Base-by-base conservation (phyloP, 2,888 invertebrate genomes). In the Subacronicta megacephala region DNA sequence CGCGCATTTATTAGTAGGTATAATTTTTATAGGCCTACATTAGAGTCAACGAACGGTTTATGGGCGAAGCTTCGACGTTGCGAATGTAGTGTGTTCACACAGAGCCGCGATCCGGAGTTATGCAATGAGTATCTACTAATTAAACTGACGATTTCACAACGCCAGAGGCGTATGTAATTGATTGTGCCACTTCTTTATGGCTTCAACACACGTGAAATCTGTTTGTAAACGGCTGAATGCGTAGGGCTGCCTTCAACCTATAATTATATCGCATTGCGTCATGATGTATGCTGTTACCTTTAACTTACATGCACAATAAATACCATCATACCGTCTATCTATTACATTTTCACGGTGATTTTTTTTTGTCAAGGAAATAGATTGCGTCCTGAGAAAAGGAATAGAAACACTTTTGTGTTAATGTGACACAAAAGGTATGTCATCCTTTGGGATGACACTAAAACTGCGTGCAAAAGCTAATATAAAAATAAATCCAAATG, bases 71-170 rank as follows among this genome's bases (percentile, higher is more conserved):
- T 54, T 60, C 63, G 59, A 62, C 65, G 70, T 72, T 76, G 78
- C 68, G 70, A 79, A 75, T 70, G 68, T 72, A 57, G 63, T 56
- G 62, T 49, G 26, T 33, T 31, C 57, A 53, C 59, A 59, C 53
- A 51, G 53, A 65, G 40, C 36, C 46, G 44, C 42, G 51, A 62
- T 47, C 33, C 43, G 40, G 45, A 45, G 67, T 71, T 71, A 73
- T 60, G 75, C 63, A 72, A 71, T 50, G 38, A 47, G 49, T 70
- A 52, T 62, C 58, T 62, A 58, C 52, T 66, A 77, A 82, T 81
- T 78, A 78, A 79, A 76, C 74, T 75, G 78, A 62, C 62, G 72
- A 72, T 83, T 82, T 82, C 80, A 77, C 80, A 82, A 82, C 71
- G 63, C 55, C 59, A 64, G 64, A 67, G 69, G 64, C 72, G 74